Evolutionary conservation across 30 jellyfish, hydroid and myxozoan genomes (phyloP).

Genomic region (Aurelia aurita): DNA sequence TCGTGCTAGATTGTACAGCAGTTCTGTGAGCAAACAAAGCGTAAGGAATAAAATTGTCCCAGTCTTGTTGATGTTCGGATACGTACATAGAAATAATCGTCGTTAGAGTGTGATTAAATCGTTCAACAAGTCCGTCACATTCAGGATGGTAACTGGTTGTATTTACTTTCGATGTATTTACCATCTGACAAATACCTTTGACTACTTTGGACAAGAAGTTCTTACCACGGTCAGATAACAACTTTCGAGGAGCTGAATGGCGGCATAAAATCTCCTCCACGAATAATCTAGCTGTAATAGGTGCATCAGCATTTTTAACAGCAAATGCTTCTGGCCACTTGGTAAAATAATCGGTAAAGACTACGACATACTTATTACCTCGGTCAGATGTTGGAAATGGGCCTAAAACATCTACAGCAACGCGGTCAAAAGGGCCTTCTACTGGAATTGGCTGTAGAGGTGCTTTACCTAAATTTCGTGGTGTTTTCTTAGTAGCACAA

Average conservation of each 20-base stretch:
- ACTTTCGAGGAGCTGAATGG: constrained; percentile 59
- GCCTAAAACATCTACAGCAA: constrained; percentile 77
- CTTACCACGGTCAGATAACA: constrained; percentile 67
- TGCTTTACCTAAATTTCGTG: constrained; percentile 20
- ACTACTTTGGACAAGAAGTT: constrained; percentile 58
- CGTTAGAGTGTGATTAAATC: constrained; percentile 54
- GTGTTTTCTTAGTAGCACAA: constrained; percentile 34
- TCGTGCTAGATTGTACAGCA: constrained; percentile 27
- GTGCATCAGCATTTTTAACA: constrained; percentile 50
- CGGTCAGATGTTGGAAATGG: constrained; percentile 68
- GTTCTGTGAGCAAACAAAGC: constrained; percentile 61
- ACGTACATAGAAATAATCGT: constrained; percentile 61
- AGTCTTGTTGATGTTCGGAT: constrained; percentile 45
- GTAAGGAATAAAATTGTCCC: constrained; percentile 54
- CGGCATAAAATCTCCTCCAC: constrained; percentile 70
- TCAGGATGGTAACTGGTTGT: constrained; percentile 65
- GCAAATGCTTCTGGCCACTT: constrained; percentile 82
- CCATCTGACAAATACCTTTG: constrained; percentile 57
- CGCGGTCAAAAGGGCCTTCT: constrained; percentile 68
- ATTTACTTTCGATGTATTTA: constrained; percentile 11
- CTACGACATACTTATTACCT: constrained; percentile 58
- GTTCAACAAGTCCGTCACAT: constrained; percentile 65
- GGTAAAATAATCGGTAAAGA: constrained; percentile 54
- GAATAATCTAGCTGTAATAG: constrained; percentile 55
- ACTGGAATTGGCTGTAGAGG: constrained; percentile 77